These are phyloP conservation scores for Andricus curvator DNA, from an alignment of 2,888 invertebrate species.

Conservation along the genomic window DNA sequence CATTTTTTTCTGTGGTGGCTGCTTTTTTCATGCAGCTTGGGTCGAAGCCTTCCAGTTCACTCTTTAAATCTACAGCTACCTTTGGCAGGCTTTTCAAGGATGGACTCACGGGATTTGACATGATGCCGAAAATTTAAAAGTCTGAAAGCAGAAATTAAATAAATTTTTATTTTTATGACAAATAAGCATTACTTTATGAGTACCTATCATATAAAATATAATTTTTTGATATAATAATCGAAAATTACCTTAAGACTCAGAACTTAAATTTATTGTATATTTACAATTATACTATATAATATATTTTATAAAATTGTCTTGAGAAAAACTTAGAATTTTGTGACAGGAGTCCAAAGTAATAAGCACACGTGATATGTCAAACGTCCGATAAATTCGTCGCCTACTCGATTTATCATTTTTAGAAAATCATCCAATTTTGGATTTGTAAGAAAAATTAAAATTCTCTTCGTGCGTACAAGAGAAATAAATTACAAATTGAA, in stretches of 20 bases:
- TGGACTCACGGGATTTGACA: slow-evolving; percentile 85
- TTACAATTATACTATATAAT: neutral
- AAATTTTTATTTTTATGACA: neutral
- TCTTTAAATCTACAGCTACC: slow-evolving; percentile 93
- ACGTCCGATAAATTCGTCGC: neutral
- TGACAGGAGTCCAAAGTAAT: neutral
- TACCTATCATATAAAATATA: neutral
- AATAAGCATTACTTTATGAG: neutral
- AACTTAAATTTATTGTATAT: neutral
- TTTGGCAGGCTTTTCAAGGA: slow-evolving; percentile 94
- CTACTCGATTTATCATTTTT: neutral
- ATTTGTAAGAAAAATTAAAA: neutral
- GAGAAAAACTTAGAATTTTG: neutral
- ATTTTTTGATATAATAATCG: neutral
- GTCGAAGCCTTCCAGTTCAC: slow-evolving; percentile 95
- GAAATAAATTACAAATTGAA: too few species aligned
- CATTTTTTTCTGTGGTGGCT: slow-evolving; percentile 93
- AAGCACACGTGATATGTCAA: neutral
- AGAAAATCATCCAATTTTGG: neutral
- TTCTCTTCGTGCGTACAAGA: too few species aligned
- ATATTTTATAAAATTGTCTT: neutral
- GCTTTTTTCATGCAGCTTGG: slow-evolving; percentile 92
- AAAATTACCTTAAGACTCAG: neutral
- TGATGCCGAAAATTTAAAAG: slow-evolving; percentile 56
- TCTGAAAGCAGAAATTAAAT: slow-evolving; percentile 59